Evolutionary conservation across 2,888 invertebrate genomes (phyloP).

Genomic region (Clanis bilineata): DNA sequence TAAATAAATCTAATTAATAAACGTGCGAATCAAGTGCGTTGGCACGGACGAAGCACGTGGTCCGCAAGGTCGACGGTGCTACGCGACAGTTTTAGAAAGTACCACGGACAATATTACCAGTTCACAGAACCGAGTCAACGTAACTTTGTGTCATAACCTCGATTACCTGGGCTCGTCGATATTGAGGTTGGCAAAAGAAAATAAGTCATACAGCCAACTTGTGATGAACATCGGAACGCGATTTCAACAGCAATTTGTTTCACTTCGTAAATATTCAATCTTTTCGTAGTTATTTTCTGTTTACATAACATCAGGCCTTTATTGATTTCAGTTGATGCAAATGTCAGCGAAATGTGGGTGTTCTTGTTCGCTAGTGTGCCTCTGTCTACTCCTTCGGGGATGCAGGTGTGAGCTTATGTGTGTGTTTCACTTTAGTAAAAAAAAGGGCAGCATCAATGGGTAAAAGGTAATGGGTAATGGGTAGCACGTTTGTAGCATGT

Average conservation of each 20-base stretch:
- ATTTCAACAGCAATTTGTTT: neutral
- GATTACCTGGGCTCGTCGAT: neutral
- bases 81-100: constrained; percentile 7
- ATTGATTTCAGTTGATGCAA: too few species aligned
- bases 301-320: too few species aligned
- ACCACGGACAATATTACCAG: neutral
- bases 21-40: constrained; percentile 28
- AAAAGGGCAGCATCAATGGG: too few species aligned
- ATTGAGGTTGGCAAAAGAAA: constrained; percentile 5
- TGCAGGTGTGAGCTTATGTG: too few species aligned
- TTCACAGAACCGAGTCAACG: neutral
- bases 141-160: neutral
- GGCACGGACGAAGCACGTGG: constrained; percentile 57
- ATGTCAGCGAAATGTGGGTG: too few species aligned
- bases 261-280: neutral
- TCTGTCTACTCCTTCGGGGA: too few species aligned
- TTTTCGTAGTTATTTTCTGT: neutral
- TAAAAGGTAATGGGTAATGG: too few species aligned
- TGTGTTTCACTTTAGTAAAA: too few species aligned
- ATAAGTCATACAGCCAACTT: neutral
- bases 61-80: constrained; percentile 49
- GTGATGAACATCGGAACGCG: neutral
- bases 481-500: too few species aligned
- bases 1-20: neutral
- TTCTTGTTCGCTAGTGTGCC: too few species aligned